A percentile compares a stretch with the other conserved stretches of the same genome.
Conservation (phyloP, 2,113 vertebrate genomes). For the Scortum barcoo region DNA sequence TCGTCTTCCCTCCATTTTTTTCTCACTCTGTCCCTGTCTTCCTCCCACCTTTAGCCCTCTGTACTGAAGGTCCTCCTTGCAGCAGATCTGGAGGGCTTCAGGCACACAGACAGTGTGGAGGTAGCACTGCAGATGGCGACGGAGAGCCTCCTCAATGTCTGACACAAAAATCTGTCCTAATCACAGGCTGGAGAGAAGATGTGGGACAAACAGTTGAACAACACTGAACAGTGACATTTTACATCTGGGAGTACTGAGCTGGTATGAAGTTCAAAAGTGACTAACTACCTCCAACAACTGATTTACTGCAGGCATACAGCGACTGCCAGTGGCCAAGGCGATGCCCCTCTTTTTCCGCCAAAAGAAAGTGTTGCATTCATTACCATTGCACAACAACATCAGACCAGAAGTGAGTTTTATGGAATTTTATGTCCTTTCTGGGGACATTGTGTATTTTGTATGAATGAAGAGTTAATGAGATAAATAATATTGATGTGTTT, state of each 20-base stretch:
- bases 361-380: slow-evolving; percentile 2
- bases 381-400: background rate
- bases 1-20: background rate
- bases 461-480: background rate
- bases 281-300: slow-evolving; percentile 12
- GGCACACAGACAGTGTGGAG: slow-evolving; percentile 72
- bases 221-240: background rate
- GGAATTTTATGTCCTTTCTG: background rate
- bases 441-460: background rate
- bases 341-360: background rate
- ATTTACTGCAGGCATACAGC: background rate
- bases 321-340: background rate
- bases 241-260: background rate
- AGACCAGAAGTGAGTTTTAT: background rate
- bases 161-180: slow-evolving; percentile 20
- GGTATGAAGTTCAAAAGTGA: background rate
- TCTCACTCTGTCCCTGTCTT: background rate
- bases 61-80: slow-evolving; percentile 79
- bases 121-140: slow-evolving; percentile 70
- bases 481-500: background rate
- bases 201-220: background rate
- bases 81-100: slow-evolving; percentile 79
- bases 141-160: slow-evolving; percentile 25
- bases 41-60: slow-evolving; percentile 55
- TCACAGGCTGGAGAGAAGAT: slow-evolving; percentile 6